Evolutionary conservation across 2,888 invertebrate genomes (phyloP).

Genomic region (Drosophila maculinotata): DNA sequence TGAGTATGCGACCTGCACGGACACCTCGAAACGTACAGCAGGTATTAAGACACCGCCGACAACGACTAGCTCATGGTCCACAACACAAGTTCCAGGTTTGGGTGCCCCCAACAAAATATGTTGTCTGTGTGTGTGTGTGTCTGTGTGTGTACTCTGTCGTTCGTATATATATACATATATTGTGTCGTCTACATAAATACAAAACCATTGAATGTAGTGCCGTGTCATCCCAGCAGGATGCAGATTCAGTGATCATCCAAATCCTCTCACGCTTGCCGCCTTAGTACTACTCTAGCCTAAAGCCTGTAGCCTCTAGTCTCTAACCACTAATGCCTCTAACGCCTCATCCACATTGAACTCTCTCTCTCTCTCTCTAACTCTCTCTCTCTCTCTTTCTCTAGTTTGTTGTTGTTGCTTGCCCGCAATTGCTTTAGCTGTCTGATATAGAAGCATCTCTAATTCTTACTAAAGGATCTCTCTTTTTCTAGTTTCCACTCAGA

Average conservation of each 20-base stretch:
- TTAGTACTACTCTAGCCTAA: constrained; percentile 31
- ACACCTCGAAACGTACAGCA: constrained; percentile 88
- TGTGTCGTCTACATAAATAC: constrained; percentile 25
- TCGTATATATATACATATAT: no score
- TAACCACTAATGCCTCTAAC: constrained; percentile 44
- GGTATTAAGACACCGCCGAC: constrained; percentile 86
- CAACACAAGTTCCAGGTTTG: constrained; percentile 86
- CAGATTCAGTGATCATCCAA: constrained; percentile 35
- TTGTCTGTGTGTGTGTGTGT: constrained; percentile 44
- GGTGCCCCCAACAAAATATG: constrained; percentile 50
- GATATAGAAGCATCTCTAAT: background rate
- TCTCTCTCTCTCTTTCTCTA: constrained; percentile 41
- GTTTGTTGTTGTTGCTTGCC: constrained; percentile 84
- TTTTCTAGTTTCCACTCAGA: constrained; percentile 83
- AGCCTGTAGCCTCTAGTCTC: constrained; percentile 15
- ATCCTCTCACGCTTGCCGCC: constrained; percentile 38
- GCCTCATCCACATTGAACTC: constrained; percentile 58
- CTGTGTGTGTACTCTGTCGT: constrained; percentile 37
- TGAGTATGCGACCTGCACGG: constrained; percentile 95
- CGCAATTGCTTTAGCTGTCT: constrained; percentile 72
- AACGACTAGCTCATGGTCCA: constrained; percentile 85
- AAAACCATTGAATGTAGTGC: constrained; percentile 45
- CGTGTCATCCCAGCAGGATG: constrained; percentile 22
- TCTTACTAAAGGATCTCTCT: background rate
- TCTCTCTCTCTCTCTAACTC: constrained; percentile 21